Percentiles rank a stretch among this genome's conserved stretches.
Evolutionary conservation across 2,113 vertebrate genomes (phyloP).

Genomic region (Cavia porcellus): DNA sequence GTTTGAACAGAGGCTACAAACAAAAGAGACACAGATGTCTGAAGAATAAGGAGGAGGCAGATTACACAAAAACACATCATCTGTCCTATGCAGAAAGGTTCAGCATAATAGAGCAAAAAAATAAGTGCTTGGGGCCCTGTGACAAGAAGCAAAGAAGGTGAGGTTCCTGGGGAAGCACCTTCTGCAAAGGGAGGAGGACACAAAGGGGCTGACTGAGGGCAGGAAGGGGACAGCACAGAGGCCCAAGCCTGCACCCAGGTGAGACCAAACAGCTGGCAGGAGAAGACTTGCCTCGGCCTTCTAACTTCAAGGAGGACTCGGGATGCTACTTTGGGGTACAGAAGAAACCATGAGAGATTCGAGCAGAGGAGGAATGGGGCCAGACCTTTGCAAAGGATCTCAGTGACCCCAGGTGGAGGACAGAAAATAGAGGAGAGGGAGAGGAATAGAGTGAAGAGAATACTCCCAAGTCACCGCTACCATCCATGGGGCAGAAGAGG

Average conservation of each 20-base stretch:
- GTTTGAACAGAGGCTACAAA: not conserved
- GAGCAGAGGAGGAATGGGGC: not conserved
- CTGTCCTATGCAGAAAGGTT: not conserved
- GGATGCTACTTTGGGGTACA: not conserved
- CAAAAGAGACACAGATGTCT: not conserved
- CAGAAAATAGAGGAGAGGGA: not conserved
- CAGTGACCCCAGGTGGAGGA: accelerated
- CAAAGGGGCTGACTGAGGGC: not conserved
- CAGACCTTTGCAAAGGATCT: not conserved
- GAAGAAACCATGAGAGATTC: not conserved
- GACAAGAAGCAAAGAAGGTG: not conserved
- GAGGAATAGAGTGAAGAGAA: not conserved
- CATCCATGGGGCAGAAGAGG: accelerated
- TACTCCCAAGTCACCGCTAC: accelerated
- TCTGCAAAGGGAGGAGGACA: too few relatives aligned
- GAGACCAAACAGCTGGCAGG: not conserved
- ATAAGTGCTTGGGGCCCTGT: too few relatives aligned
- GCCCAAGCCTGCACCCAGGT: not conserved
- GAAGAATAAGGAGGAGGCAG: not conserved
- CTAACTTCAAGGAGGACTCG: not conserved
- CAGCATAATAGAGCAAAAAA: not conserved
- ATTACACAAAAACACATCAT: not conserved
- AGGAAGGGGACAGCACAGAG: not conserved
- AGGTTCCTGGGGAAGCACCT: not conserved
- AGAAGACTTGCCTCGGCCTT: not conserved